Conservation (phyloP, 2,797 vertebrate species). For the Sebastes alutus region DNA sequence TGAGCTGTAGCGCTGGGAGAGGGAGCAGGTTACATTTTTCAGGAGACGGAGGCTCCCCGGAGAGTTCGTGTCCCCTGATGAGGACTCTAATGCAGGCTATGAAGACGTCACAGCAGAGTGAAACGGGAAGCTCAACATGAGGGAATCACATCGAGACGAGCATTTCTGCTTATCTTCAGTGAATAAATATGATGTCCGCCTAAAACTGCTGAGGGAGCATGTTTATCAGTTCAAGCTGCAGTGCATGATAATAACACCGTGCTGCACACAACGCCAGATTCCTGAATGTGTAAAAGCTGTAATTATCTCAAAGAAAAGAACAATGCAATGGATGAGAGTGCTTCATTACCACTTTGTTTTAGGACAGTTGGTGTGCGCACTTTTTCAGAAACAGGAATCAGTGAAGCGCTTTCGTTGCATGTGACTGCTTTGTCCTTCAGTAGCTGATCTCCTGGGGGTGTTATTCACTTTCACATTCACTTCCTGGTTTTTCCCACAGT, state of each 20-base stretch:
- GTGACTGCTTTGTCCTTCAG: constrained; percentile 59
- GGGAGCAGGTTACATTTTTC: constrained; percentile 35
- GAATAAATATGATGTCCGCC: constrained; percentile 57
- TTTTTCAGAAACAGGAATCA: constrained; percentile 11
- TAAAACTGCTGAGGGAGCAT: constrained; percentile 67
- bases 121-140: constrained; percentile 21
- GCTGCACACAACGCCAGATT: constrained; percentile 54
- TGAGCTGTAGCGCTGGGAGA: constrained; percentile 28
- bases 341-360: constrained; percentile 65
- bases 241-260: constrained; percentile 60
- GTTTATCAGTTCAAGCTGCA: constrained; percentile 60
- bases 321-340: constrained; percentile 57
- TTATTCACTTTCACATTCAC: constrained; percentile 66
- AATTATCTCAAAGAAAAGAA: constrained; percentile 73
- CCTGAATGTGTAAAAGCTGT: constrained; percentile 71
- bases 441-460: constrained; percentile 35
- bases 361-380: constrained; percentile 16
- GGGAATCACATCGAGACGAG: constrained; percentile 25
- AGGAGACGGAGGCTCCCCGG: constrained; percentile 39
- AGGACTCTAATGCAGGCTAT: constrained; percentile 28
- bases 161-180: constrained; percentile 63
- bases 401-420: constrained; percentile 20
- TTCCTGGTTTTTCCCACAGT: constrained; percentile 32
- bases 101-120: constrained; percentile 40
- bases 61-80: constrained; percentile 39